A percentile compares a stretch with the other conserved stretches of the same genome.
Conservation (phyloP, 92 coral and sea anemone species). For the Epizoanthus stellaris region DNA sequence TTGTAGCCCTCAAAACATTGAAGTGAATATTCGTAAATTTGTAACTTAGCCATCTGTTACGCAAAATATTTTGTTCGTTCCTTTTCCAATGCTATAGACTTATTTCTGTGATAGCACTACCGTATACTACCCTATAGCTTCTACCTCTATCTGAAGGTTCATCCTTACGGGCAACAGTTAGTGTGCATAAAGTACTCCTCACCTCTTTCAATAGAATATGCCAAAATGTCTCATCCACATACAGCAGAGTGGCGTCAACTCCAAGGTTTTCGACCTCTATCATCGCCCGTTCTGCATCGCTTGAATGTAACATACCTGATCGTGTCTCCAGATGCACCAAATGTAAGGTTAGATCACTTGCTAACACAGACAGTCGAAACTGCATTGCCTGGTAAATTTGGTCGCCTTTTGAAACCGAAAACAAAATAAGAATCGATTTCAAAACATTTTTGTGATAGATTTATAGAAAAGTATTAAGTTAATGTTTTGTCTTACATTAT, state of each 20-base stretch:
- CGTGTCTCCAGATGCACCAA: background rate
- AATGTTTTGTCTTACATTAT: too few species aligned
- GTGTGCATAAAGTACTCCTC: too few species aligned
- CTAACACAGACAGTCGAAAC: background rate
- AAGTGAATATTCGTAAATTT: too few species aligned
- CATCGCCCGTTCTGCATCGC: background rate
- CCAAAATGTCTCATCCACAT: background rate
- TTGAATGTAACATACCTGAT: background rate
- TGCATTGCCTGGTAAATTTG: constrained; percentile 1
- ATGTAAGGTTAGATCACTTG: background rate
- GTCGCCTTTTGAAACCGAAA: background rate
- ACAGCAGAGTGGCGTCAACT: background rate
- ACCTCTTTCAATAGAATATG: constrained; percentile 5
- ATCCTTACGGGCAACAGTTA: too few species aligned
- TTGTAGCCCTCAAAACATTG: too few species aligned
- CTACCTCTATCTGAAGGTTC: too few species aligned
- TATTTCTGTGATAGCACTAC: too few species aligned
- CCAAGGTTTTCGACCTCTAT: constrained; percentile 2
- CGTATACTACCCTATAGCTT: too few species aligned
- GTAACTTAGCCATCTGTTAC: too few species aligned
- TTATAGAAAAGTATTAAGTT: background rate
- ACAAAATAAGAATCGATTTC: background rate
- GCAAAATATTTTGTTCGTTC: too few species aligned
- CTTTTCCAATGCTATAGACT: too few species aligned
- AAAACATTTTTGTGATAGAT: background rate